phyloP scores from a whole-genome alignment of 2,113 vertebrate genomes.

The Lanius collurio region DNA sequence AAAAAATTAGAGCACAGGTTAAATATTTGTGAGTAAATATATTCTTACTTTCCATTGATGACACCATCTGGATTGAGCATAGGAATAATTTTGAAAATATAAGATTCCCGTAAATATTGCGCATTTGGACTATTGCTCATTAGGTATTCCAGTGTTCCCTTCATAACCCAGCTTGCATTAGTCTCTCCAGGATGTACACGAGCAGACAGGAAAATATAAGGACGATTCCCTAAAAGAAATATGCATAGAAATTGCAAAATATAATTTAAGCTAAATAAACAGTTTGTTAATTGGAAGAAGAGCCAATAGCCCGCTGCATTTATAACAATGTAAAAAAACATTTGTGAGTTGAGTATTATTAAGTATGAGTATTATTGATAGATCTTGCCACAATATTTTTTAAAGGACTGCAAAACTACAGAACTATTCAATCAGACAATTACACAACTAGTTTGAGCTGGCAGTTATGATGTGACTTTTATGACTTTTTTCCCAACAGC shows the following conservation, averaged over 20 bases:
- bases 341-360: neutral
- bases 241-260: constrained; percentile 18
- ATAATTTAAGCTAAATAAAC: neutral
- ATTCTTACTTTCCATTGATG: constrained; percentile 95
- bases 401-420: neutral
- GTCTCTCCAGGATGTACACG: constrained; percentile 98
- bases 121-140: constrained; percentile 88
- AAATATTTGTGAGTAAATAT: neutral
- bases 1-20: neutral
- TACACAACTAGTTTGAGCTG: neutral
- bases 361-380: neutral
- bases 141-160: constrained; percentile 95
- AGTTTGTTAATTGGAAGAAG: neutral
- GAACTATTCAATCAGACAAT: neutral
- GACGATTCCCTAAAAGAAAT: constrained; percentile 85
- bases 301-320: neutral
- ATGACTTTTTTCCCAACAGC: neutral
- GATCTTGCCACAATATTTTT: neutral
- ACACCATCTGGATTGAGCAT: constrained; percentile 99
- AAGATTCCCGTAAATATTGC: constrained; percentile 89
- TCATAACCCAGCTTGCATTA: constrained; percentile 99
- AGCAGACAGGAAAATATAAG: constrained; percentile 92
- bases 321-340: neutral
- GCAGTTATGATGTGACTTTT: neutral
- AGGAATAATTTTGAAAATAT: constrained; percentile 98